Conservation (phyloP, 2,888 invertebrate genomes). For the Mesochorus sp. region DNA sequence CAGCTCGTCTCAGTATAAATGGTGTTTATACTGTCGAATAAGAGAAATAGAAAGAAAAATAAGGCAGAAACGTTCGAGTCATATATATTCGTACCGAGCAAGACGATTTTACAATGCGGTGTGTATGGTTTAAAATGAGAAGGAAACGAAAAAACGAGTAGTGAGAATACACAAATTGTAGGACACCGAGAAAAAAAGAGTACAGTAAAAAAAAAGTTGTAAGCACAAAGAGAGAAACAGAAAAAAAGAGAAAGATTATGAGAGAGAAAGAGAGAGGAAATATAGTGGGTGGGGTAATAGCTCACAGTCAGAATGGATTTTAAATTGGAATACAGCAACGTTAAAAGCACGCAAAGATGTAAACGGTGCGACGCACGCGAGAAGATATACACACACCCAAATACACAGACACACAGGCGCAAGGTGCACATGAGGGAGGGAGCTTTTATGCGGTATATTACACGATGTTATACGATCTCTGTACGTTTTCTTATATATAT, state of each 20-base stretch:
- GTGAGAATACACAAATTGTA: background rate
- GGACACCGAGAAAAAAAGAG: constrained; percentile 8
- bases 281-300: constrained; percentile 16
- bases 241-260: background rate
- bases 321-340: constrained; percentile 46
- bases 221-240: too few relatives aligned
- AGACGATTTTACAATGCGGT: background rate
- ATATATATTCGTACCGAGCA: background rate
- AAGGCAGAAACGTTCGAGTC: background rate
- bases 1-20: constrained; percentile 11
- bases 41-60: constrained; percentile 13
- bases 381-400: background rate
- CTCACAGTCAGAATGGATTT: constrained; percentile 34
- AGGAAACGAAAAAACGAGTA: background rate
- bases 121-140: background rate
- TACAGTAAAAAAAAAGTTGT: background rate
- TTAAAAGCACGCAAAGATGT: constrained; percentile 23
- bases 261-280: background rate
- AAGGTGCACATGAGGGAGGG: background rate
- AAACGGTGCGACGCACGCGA: constrained; percentile 30
- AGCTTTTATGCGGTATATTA: constrained; percentile 5
- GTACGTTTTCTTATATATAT: constrained; percentile 1
- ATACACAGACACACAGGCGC: background rate
- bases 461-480: constrained; percentile 15
- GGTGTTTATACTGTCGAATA: constrained; percentile 22